These are phyloP conservation scores for Microplitis demolitor DNA, from an alignment of 1,140 invertebrate genomes.

Conservation along the genomic window DNA sequence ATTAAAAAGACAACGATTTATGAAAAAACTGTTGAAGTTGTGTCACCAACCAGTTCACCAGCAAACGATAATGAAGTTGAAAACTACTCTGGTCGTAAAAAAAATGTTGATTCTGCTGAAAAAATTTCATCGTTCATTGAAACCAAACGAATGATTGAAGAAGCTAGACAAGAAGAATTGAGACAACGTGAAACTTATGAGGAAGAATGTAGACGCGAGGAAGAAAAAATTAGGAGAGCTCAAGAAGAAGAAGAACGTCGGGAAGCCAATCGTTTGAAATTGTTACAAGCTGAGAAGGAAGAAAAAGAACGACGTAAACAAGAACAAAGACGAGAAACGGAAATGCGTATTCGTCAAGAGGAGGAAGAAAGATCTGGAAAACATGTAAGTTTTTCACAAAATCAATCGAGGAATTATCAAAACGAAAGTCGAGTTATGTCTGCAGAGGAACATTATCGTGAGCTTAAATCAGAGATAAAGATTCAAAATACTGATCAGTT, in stretches of 20 bases:
- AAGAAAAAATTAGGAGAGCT: slow-evolving; percentile 37
- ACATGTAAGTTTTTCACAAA: slow-evolving; percentile 35
- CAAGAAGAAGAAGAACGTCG: slow-evolving; percentile 39
- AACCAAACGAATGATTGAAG: slow-evolving; percentile 51
- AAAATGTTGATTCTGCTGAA: slow-evolving; percentile 43
- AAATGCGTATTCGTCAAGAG: slow-evolving; percentile 36
- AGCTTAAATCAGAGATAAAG: slow-evolving; percentile 38
- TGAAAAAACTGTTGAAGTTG: slow-evolving; percentile 52
- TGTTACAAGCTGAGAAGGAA: slow-evolving; percentile 27
- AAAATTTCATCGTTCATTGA: slow-evolving; percentile 49
- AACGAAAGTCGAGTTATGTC: slow-evolving; percentile 8
- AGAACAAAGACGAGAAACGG: slow-evolving; percentile 33
- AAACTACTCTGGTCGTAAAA: slow-evolving; percentile 33
- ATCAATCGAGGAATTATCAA: not conserved
- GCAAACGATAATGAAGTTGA: slow-evolving; percentile 41
- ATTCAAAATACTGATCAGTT: slow-evolving; percentile 37
- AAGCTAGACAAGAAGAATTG: slow-evolving; percentile 44
- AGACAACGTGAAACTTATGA: slow-evolving; percentile 43
- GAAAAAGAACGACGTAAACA: slow-evolving; percentile 28
- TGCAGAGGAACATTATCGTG: slow-evolving; percentile 34
- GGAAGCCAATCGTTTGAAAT: slow-evolving; percentile 28
- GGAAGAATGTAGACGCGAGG: slow-evolving; percentile 39
- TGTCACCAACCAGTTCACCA: slow-evolving; percentile 42
- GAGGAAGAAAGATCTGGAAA: slow-evolving; percentile 42
- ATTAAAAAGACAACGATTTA: slow-evolving; percentile 55